Base-by-base conservation (phyloP, 2,113 vertebrate genomes). In the Oceanodroma tethys region DNA sequence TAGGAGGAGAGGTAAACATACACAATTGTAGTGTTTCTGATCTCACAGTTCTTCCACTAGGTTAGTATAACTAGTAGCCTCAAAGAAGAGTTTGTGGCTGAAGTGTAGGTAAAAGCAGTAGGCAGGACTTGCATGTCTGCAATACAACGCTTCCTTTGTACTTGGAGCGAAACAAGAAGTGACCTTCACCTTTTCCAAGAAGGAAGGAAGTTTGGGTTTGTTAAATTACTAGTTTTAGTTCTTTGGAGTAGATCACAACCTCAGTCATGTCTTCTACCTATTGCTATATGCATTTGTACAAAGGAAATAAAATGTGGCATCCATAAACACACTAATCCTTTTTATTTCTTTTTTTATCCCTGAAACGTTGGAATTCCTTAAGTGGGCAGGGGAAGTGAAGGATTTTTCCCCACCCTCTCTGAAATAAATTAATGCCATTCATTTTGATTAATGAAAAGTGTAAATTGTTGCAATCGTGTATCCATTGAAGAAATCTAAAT, bases 181-280 rank as follows among this genome's bases (percentile, higher is more conserved):
- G 84, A 73, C 86, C 94, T 95, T 96, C 87, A 70, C 81, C 81
- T 95, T 70, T 70, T 86, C 36, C 67, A 86, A 75, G 36, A 53
- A 87, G 93, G 81, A 96, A 96, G 78, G 53, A 97, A 95, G 93
- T 72, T 81, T 85, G 87, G 16, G 14, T 58, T 81, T 91, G 65
- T 47, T 87, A 52, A 76, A 71, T 88, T 73, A 62, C 53, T 93
- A 40, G 40, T 8, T 84, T 91, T 74, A 27, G 26, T 38, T 88
- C 66, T 72, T 87, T 18, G n/a, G 81, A 80, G 29, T 67, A 58
- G 29, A 56, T 81, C 45, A 47, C 53, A 72, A 21, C 62, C 34
- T 80, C 40, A 50, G n/a, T 40, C 11, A 2, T 72, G 36, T 72
- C 73, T 93, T 81, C 36, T 91, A n/a, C n/a, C 47, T 73, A 18